A percentile compares a stretch with the other conserved stretches of the same genome.
Conservation (phyloP, 2,888 invertebrate species). For the Rosalia funebris region DNA sequence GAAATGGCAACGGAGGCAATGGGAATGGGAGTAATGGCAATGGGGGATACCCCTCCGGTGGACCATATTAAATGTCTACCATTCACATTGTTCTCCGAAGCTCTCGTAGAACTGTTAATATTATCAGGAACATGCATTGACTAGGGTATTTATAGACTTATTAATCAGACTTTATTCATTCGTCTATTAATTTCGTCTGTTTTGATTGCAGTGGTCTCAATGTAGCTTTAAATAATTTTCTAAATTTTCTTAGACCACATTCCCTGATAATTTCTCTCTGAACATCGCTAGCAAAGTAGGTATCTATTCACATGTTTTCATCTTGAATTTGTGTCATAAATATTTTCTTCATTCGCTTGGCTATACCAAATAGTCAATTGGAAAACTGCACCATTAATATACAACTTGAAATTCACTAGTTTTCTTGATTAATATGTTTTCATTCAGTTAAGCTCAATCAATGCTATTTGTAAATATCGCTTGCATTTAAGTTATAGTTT, state of each 20-base stretch:
- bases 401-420: background rate
- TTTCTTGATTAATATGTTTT: background rate
- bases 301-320: too few species aligned
- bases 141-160: too few species aligned
- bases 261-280: too few species aligned
- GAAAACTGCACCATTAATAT: constrained; percentile 6
- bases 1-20: constrained; percentile 33
- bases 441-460: constrained; percentile 12
- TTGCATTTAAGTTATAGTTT: background rate
- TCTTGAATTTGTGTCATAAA: too few species aligned
- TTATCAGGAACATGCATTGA: constrained; percentile 22
- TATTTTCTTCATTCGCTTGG: too few species aligned
- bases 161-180: too few species aligned
- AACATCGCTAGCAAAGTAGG: too few species aligned
- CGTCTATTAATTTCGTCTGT: too few species aligned
- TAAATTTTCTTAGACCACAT: too few species aligned
- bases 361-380: too few species aligned
- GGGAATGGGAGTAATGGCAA: constrained; percentile 39
- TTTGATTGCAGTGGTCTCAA: too few species aligned
- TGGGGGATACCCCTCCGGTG: constrained; percentile 44
- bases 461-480: constrained; percentile 21
- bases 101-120: constrained; percentile 28
- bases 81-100: constrained; percentile 36
- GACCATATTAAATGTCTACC: constrained; percentile 47
- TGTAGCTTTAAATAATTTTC: too few species aligned